Base-by-base conservation (phyloP, 2,888 invertebrate species). In the Tuberolachnus salignus region DNA sequence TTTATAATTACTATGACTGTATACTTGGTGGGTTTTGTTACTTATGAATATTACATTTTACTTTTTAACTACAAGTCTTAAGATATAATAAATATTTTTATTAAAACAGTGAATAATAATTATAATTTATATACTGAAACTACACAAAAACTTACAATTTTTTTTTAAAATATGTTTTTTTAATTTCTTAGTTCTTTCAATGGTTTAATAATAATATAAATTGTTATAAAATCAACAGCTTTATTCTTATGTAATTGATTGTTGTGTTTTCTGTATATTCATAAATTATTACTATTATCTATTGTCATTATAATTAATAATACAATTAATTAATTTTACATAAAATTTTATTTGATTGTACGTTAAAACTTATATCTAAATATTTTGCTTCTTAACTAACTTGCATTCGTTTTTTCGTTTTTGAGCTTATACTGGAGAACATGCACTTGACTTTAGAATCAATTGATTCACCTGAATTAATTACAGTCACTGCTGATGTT, bases 391-490 rank as follows among this genome's bases (percentile, higher is more conserved):
- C 8, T 61, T 23, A 21, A 69, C 78, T 69, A 78, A 78, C 67
- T 59, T 67, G 67, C 67, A 72, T 61, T 19, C 42, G 63, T 59
- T 78, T 69, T 66, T 59, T 78, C 34, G 67, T 51, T 67, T 75
- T 78, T 78, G 57, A 78, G 78, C 69, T 78, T 69, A 78, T 78
- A 69, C 59, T 78, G 78, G 51, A 69, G 67, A 78, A 78, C 59
- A 69, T 78, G 69, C 51, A 78, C 44, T 49, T 78, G 78, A 59
- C 78, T 78, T 78, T 78, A 78, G 78, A 78, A 61, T 78, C 78
- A 55, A 78, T 78, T 59, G 78, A 78, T 78, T 78, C 78, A 69
- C 59, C 78, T 49, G 78, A 78, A 69, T 78, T 78, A 69, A 78
- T 78, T 49, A 78, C 78, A 78, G 51, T 78, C 59, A 78, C 78